Evolutionary conservation across 2,113 vertebrate species (phyloP).

Genomic region (Percopsis transmontana): DNA sequence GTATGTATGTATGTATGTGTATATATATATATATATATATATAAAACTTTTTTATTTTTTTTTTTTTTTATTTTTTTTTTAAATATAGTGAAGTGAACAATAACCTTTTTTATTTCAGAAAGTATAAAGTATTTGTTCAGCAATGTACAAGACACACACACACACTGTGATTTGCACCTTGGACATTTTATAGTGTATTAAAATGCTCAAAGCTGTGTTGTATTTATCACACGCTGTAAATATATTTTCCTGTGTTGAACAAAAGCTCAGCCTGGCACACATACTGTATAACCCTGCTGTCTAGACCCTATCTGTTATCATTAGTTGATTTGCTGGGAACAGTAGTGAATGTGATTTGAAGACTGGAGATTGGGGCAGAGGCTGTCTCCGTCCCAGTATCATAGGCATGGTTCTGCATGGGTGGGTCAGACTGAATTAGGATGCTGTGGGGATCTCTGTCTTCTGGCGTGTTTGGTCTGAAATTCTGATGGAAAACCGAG

Average conservation of each 20-base stretch:
- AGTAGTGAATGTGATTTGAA: conserved; percentile 68
- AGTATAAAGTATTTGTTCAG: neutral
- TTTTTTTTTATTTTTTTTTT: too few species aligned
- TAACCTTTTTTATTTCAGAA: too few species aligned
- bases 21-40: neutral
- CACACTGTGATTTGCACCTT: neutral
- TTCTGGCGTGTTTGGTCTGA: conserved; percentile 61
- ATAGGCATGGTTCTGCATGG: conserved; percentile 77
- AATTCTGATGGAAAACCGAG: conserved; percentile 70
- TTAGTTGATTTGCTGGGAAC: conserved; percentile 74
- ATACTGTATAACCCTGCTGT: conserved; percentile 44
- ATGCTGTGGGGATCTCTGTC: conserved; percentile 61
- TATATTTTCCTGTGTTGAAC: conserved; percentile 46
- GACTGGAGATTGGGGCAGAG: conserved; percentile 55
- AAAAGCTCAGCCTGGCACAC: conserved; percentile 53
- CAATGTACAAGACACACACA: neutral
- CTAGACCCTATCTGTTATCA: conserved; percentile 62
- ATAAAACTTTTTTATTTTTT: too few species aligned
- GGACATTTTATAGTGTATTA: too few species aligned
- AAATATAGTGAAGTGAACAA: too few species aligned
- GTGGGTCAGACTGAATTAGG: conserved; percentile 75
- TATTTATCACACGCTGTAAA: neutral
- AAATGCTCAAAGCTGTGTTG: too few species aligned
- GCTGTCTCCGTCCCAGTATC: conserved; percentile 65
- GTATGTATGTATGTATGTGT: neutral